These are phyloP conservation scores for Lasioglossum baleicum DNA, from an alignment of 1,140 invertebrate genomes.

Conservation along the genomic window DNA sequence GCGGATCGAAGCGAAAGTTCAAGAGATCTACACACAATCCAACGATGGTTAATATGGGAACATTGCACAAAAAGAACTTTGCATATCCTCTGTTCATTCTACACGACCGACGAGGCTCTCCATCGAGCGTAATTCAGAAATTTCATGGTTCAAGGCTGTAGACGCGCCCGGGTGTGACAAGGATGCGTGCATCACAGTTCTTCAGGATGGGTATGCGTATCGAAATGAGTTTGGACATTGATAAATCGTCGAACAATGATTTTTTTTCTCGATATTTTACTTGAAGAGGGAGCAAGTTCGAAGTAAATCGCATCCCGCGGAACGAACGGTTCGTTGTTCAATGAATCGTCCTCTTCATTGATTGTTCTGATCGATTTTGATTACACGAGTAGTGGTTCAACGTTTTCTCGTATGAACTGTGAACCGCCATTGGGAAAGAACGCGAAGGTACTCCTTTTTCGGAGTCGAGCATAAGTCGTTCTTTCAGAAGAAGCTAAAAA, in stretches of 20 bases:
- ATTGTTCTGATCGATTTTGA: too few relatives aligned
- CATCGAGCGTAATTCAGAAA: conserved; percentile 63
- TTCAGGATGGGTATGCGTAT: neutral
- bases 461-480: too few relatives aligned
- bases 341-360: too few relatives aligned
- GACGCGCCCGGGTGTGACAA: conserved; percentile 33
- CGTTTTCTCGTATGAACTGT: too few relatives aligned
- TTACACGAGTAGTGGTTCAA: too few relatives aligned
- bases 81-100: conserved; percentile 77
- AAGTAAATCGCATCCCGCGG: too few relatives aligned
- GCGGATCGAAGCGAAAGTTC: conserved; percentile 33
- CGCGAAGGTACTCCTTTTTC: too few relatives aligned
- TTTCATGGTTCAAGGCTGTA: conserved; percentile 58
- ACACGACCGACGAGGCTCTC: conserved; percentile 64
- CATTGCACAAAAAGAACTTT: conserved; percentile 71
- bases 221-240: neutral
- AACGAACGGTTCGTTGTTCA: too few relatives aligned
- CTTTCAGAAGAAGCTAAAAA: too few relatives aligned
- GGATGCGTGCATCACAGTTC: neutral
- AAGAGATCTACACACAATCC: conserved; percentile 23
- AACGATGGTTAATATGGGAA: conserved; percentile 73
- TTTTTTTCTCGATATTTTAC: neutral
- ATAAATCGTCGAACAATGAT: too few relatives aligned
- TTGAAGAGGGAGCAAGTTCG: too few relatives aligned
- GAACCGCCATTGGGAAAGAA: too few relatives aligned